Conservation (phyloP, 1,140 invertebrate species). For the Mylabris phalerata region DNA sequence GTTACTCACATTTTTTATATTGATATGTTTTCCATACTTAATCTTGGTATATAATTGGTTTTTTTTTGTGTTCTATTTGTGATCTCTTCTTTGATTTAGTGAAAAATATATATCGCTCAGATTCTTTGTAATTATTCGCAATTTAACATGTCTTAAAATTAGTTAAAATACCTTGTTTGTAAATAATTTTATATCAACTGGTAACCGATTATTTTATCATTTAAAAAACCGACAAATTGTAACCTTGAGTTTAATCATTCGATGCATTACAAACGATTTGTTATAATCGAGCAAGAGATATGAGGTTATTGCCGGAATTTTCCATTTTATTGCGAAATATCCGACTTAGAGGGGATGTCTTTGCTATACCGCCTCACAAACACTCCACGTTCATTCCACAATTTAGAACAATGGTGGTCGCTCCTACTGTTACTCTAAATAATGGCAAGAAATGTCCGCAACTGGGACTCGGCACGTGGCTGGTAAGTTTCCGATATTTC, state of each 20-base stretch:
- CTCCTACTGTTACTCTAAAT: slow-evolving; percentile 34
- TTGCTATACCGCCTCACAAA: too few species aligned
- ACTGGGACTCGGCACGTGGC: slow-evolving; percentile 74
- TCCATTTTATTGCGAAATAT: too few species aligned
- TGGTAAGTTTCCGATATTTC: slow-evolving; percentile 43
- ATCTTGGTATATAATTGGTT: slow-evolving; percentile 20
- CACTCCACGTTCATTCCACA: too few species aligned
- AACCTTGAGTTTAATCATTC: too few species aligned
- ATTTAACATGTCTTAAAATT: not conserved
- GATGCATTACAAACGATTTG: too few species aligned
- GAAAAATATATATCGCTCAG: slow-evolving; percentile 8
- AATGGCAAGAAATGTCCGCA: slow-evolving; percentile 60
- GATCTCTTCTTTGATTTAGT: slow-evolving; percentile 16
- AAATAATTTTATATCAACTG: too few species aligned
- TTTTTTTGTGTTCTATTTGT: slow-evolving; percentile 16
- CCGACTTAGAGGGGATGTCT: too few species aligned
- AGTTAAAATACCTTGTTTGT: too few species aligned
- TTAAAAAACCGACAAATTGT: too few species aligned
- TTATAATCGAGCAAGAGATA: too few species aligned
- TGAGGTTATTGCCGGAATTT: too few species aligned
- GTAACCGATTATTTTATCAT: too few species aligned
- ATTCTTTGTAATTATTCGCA: slow-evolving; percentile 8
- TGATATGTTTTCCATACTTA: slow-evolving; percentile 11
- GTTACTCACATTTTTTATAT: slow-evolving; percentile 20
- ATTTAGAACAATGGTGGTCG: not conserved